Percentiles rank a stretch among this genome's conserved stretches.
Conservation (phyloP, 2,888 invertebrate species). For the Terebella lapidaria region DNA sequence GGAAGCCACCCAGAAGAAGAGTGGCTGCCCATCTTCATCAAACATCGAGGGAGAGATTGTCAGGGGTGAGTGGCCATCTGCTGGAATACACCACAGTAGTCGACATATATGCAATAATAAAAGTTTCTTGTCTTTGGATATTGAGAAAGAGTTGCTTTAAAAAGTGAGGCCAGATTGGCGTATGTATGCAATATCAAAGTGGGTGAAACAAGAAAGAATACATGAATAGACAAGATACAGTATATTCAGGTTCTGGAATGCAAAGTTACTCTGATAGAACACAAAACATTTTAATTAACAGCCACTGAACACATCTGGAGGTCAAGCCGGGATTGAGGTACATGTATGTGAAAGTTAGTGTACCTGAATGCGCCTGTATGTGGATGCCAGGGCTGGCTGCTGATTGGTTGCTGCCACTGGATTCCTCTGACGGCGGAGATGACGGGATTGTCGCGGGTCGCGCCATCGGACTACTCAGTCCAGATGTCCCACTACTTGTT, state of each 20-base stretch:
- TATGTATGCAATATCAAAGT: too few relatives aligned
- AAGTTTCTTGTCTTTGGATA: too few relatives aligned
- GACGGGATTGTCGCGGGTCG: slow-evolving; percentile 32
- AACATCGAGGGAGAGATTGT: slow-evolving; percentile 17
- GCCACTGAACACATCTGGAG: too few relatives aligned
- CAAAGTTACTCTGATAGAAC: too few relatives aligned
- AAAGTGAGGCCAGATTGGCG: too few relatives aligned
- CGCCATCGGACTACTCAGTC: slow-evolving; percentile 29
- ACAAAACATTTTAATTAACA: background rate
- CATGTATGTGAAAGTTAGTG: background rate
- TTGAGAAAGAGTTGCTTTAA: too few relatives aligned
- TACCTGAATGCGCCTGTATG: background rate
- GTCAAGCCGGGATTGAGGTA: too few relatives aligned
- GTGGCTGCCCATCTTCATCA: slow-evolving; percentile 19
- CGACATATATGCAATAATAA: too few relatives aligned
- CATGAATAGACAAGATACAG: too few relatives aligned
- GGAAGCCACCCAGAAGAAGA: slow-evolving; percentile 71
- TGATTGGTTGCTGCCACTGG: slow-evolving; percentile 34
- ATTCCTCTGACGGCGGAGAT: slow-evolving; percentile 31
- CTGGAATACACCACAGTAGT: too few relatives aligned
- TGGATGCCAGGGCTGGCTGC: slow-evolving; percentile 28
- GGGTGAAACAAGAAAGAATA: background rate
- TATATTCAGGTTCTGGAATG: too few relatives aligned
- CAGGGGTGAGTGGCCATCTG: background rate
- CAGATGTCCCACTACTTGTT: slow-evolving; percentile 30